Conservation (phyloP, 2,888 invertebrate genomes). For the Eristalinus aeneus region DNA sequence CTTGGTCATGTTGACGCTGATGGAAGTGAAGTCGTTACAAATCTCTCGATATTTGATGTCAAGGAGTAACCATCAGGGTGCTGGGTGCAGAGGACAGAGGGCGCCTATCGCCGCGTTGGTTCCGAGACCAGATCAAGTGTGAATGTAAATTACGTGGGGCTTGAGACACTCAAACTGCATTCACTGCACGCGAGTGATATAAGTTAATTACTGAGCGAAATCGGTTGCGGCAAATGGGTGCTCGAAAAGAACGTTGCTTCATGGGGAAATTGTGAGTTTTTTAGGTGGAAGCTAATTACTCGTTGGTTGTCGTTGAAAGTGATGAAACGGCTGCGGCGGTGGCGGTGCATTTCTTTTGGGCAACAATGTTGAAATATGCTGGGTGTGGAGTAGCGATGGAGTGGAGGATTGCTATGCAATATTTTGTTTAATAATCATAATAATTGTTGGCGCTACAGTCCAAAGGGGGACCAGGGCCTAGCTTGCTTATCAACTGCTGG, state of each 20-base stretch:
- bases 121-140: conserved; percentile 24
- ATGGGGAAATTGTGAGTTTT: conserved; percentile 40
- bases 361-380: background rate
- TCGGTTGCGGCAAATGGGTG: conserved; percentile 60
- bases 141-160: conserved; percentile 52
- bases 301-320: conserved; percentile 17
- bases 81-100: conserved; percentile 47
- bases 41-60: conserved; percentile 69
- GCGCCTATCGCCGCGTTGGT: conserved; percentile 11
- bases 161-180: conserved; percentile 32
- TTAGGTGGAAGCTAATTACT: conserved; percentile 35
- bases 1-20: conserved; percentile 59
- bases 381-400: background rate
- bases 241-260: conserved; percentile 28
- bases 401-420: background rate
- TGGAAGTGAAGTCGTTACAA: conserved; percentile 59
- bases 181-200: conserved; percentile 41
- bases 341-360: background rate
- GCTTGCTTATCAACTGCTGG: no score
- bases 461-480: no score
- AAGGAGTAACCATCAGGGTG: conserved; percentile 60
- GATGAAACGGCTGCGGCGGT: conserved; percentile 31
- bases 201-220: conserved; percentile 64
- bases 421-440: no score
- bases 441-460: no score